Conservation (phyloP, 2,888 invertebrate species). For the Caenorhabditis auriculariae region DNA sequence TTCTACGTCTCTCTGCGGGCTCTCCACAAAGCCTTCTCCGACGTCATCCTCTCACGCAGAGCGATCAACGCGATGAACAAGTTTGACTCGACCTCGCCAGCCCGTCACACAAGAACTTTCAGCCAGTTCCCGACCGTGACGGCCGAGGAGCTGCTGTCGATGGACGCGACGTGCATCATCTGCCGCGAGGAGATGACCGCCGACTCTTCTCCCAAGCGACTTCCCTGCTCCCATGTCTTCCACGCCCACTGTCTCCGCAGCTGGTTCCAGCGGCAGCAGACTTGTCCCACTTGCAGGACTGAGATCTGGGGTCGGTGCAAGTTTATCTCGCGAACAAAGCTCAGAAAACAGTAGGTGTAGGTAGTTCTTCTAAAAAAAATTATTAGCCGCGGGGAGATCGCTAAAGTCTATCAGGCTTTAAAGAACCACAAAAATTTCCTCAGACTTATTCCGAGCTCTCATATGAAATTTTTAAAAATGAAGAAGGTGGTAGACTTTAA, state of each 20-base stretch:
- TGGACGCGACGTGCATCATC: constrained; percentile 87
- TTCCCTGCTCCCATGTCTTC: constrained; percentile 99
- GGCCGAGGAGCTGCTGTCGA: constrained; percentile 47
- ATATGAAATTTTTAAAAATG: too few relatives aligned
- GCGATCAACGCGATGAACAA: constrained; percentile 64
- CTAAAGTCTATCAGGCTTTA: too few relatives aligned
- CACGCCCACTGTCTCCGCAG: constrained; percentile 94
- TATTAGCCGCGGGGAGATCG: too few relatives aligned
- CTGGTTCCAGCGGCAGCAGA: constrained; percentile 99
- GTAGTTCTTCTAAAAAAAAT: too few relatives aligned
- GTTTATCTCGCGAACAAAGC: too few relatives aligned
- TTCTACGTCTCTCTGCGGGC: constrained; percentile 94
- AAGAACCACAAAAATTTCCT: too few relatives aligned
- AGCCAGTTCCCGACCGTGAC: constrained; percentile 58
- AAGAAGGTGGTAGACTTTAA: too few relatives aligned
- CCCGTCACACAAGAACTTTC: constrained; percentile 1
- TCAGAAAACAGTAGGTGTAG: too few relatives aligned
- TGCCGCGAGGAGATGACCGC: constrained; percentile 85
- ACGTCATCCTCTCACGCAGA: constrained; percentile 84
- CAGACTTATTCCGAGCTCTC: too few relatives aligned
- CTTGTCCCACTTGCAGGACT: constrained; percentile 88
- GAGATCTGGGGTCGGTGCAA: constrained; percentile 43
- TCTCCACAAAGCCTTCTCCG: constrained; percentile 91
- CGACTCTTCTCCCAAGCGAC: constrained; percentile 76
- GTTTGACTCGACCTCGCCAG: constrained; percentile 7